Conservation (phyloP, 2,113 vertebrate genomes). For the Halichoeres trimaculatus region DNA sequence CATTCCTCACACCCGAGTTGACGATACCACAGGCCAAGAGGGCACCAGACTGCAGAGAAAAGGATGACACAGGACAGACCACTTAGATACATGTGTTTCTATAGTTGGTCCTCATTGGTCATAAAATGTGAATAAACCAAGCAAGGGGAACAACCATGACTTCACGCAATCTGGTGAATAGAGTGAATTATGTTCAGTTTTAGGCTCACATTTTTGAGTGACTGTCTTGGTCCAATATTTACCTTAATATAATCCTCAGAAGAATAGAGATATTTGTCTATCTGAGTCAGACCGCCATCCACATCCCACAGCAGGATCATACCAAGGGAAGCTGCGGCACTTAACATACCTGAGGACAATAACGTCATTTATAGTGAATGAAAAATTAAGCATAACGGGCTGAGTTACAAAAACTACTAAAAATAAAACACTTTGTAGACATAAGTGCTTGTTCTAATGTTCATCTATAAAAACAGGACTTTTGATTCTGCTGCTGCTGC, state of each 20-base stretch:
- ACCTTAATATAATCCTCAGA: conserved; percentile 99
- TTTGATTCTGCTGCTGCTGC: not conserved
- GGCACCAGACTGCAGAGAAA: conserved; percentile 89
- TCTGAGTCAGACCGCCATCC: conserved; percentile 96
- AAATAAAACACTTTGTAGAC: not conserved
- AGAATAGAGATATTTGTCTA: conserved; percentile 98
- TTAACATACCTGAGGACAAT: conserved; percentile 91
- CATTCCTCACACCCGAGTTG: conserved; percentile 97
- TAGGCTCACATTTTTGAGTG: no score
- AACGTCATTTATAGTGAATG: not conserved
- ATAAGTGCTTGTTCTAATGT: no score
- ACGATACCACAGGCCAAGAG: conserved; percentile 97
- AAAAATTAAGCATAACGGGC: not conserved
- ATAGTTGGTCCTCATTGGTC: not conserved
- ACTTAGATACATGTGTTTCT: not conserved
- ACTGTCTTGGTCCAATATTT: not conserved
- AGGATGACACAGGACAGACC: not conserved
- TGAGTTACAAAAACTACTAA: not conserved
- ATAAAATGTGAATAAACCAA: no score
- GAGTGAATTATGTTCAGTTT: no score
- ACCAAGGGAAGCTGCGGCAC: conserved; percentile 95
- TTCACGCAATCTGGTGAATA: no score
- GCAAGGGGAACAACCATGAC: no score
- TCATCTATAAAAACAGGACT: not conserved
- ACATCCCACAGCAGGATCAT: conserved; percentile 98